Conservation (phyloP, 2,113 vertebrate species). For the Hippocampus mohnikei region DNA sequence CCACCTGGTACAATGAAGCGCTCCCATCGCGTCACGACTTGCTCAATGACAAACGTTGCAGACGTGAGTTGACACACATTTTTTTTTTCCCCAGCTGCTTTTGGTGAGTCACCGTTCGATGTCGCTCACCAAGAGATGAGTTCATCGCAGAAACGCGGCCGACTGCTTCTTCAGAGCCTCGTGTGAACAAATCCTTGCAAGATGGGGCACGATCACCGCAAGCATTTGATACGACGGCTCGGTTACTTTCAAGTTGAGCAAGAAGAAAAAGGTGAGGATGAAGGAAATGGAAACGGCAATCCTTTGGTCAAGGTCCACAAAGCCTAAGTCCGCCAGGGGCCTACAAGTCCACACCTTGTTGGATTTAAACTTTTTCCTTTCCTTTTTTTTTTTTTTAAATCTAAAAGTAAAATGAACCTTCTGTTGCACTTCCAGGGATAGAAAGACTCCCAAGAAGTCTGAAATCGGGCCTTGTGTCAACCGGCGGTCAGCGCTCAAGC, state of each 20-base stretch:
- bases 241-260: constrained; percentile 31
- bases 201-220: constrained; percentile 38
- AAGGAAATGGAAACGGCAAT: constrained; percentile 12
- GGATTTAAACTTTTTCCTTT: constrained; percentile 11
- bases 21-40: constrained; percentile 15
- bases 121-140: constrained; percentile 30
- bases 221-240: constrained; percentile 14
- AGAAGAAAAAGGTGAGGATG: constrained; percentile 15
- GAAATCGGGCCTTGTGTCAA: constrained; percentile 59
- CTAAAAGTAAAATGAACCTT: constrained; percentile 18
- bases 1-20: background rate
- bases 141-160: constrained; percentile 29
- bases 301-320: constrained; percentile 6
- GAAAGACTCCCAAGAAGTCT: constrained; percentile 16
- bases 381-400: too few relatives aligned
- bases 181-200: constrained; percentile 36
- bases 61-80: background rate
- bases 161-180: constrained; percentile 38
- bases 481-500: constrained; percentile 51
- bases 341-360: constrained; percentile 5
- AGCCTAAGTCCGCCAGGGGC: background rate
- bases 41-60: constrained; percentile 28
- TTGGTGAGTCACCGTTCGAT: constrained; percentile 34
- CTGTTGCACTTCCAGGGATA: constrained; percentile 34
- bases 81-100: constrained; percentile 3